Base-by-base conservation (phyloP, 1,140 invertebrate species). In the Scaptomyza montana region DNA sequence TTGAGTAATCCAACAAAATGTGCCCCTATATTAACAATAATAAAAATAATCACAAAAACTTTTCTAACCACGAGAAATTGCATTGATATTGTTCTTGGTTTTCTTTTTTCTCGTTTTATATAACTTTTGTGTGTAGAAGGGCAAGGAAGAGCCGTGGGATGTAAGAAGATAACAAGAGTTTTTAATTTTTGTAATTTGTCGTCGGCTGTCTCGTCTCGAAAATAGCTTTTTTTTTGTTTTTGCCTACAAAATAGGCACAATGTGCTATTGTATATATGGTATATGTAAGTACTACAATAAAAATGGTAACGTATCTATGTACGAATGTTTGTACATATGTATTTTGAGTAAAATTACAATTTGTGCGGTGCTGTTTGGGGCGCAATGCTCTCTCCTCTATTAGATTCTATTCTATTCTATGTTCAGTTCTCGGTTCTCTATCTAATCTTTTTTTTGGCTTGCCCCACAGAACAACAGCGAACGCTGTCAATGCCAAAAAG, bases 371-470 rank as follows among this genome's bases (percentile, higher is more conserved):
- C 45, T 9, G 3, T 57, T 56, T 33, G 30, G 30, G 30, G 30
- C 30, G 30, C 30, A 6, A 30, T 30, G 28, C 64, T 41, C 13
- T 62, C 39, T 47, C 30, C 47, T 69, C 28, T 41, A 28, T 36
- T 57, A 46, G 51, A 39, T 66, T 53, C 13, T 60, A 25, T 59
- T 53, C 41, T 41, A 51, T 66, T 50, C 19, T 19, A 3, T 19
- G 49, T 5, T 63, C 3, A 25, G 21, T 25, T 25, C 21, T 45
- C 50, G 50, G n/a, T 46, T 70, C 57, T 78, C 61, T 80, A 80
- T 86, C 81, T 85, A 80, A 80, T 85, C 80, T 43, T 43, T 41
- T 12, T 76, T 79, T 84, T 76, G 46, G 65, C 45, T 69, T 78
- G 63, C 66, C 53, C 71, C 70, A 61, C 55, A 62, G 64, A 64